Evolutionary conservation across 2,888 invertebrate species (phyloP).

Genomic region (Chymomyza fuscimana): DNA sequence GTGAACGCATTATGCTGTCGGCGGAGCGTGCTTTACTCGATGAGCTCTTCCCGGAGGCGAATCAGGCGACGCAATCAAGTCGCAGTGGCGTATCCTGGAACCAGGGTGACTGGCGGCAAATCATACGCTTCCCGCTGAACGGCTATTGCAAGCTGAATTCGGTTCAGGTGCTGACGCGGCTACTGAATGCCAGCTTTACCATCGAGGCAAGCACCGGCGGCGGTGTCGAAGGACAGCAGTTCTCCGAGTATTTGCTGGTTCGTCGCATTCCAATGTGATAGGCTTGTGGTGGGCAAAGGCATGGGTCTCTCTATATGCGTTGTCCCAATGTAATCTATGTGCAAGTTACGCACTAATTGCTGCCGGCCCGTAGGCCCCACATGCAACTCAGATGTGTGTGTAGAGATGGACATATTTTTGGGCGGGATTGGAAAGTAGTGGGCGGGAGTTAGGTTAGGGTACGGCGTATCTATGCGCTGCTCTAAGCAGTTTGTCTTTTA

Average conservation of each 20-base stretch:
- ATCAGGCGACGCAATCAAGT: conserved; percentile 88
- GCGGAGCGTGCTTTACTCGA: conserved; percentile 88
- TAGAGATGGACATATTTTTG: background rate
- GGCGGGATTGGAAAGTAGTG: background rate
- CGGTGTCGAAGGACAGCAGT: conserved; percentile 93
- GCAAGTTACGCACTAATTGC: conserved; percentile 60
- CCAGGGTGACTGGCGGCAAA: conserved; percentile 89
- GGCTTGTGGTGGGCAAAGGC: conserved; percentile 49
- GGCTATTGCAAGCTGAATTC: conserved; percentile 94
- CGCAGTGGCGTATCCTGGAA: conserved; percentile 90
- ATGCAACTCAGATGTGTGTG: background rate
- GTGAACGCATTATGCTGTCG: conserved; percentile 89
- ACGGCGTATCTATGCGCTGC: conserved; percentile 8
- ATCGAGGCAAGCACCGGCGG: conserved; percentile 92
- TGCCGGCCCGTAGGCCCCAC: conserved; percentile 16
- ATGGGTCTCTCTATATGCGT: background rate
- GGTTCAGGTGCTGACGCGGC: conserved; percentile 90
- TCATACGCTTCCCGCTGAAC: conserved; percentile 91
- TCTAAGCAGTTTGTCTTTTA: conserved; percentile 35
- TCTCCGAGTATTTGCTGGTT: conserved; percentile 92
- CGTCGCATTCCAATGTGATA: conserved; percentile 81
- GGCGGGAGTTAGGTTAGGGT: background rate
- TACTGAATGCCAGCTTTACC: conserved; percentile 88
- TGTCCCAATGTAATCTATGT: conserved; percentile 55
- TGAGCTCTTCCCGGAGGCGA: conserved; percentile 88